Evolutionary conservation across 2,113 vertebrate species (phyloP).

Genomic region (Tringa solitaria): DNA sequence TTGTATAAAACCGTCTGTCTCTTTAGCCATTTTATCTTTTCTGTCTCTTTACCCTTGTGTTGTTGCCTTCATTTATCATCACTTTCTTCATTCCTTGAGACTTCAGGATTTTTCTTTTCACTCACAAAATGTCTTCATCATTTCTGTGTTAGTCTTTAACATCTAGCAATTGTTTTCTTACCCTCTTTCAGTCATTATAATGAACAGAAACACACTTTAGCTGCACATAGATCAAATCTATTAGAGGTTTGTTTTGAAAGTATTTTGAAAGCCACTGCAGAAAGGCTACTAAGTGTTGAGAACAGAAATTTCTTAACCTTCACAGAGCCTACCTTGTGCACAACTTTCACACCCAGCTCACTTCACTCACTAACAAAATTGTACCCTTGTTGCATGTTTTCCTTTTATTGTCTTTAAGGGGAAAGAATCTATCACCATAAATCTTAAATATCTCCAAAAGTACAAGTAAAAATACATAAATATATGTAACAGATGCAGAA

Average conservation of each 20-base stretch:
- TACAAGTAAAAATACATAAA: conserved; percentile 75
- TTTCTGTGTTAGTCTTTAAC: conserved; percentile 57
- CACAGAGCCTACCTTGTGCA: background rate
- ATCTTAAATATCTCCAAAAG: conserved; percentile 73
- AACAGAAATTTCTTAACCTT: conserved; percentile 34
- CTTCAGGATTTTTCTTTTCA: conserved; percentile 44
- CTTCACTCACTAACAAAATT: conserved; percentile 42
- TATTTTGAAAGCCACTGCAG: conserved; percentile 33
- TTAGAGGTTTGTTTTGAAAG: conserved; percentile 37
- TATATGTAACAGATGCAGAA: conserved; percentile 78
- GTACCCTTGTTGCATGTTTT: conserved; percentile 66
- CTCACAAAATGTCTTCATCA: conserved; percentile 46
- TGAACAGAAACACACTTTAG: conserved; percentile 49
- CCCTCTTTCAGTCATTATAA: conserved; percentile 56
- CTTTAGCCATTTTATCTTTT: conserved; percentile 53
- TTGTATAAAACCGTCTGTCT: conserved; percentile 39
- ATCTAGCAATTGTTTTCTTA: conserved; percentile 45
- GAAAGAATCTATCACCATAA: conserved; percentile 71
- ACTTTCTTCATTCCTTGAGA: conserved; percentile 37
- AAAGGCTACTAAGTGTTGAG: background rate
- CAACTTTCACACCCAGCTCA: background rate
- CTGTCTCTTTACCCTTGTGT: conserved; percentile 57
- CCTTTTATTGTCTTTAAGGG: conserved; percentile 73
- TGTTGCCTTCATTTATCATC: conserved; percentile 54
- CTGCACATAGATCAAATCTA: conserved; percentile 56